These are phyloP conservation scores for Arothron firmamentum DNA, from an alignment of 2,113 vertebrate species.

Conservation along the genomic window DNA sequence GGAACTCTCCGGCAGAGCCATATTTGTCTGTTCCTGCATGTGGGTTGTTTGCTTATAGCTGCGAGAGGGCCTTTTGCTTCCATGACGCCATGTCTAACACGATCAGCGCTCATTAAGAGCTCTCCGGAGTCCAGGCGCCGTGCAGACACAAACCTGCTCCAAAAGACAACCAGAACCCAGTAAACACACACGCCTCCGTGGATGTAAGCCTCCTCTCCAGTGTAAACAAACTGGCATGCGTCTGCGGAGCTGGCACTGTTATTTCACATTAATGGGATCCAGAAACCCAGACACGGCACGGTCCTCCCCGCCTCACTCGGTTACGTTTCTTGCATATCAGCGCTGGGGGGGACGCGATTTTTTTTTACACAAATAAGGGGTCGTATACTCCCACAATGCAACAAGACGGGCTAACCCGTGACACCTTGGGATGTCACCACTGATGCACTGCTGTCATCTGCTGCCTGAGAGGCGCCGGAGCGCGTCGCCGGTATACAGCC, in stretches of 20 bases:
- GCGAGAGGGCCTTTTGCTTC: constrained; percentile 31
- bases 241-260: constrained; percentile 44
- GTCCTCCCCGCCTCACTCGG: not conserved
- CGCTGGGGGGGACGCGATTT: not conserved
- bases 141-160: constrained; percentile 51
- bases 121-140: constrained; percentile 52
- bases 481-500: constrained; percentile 15
- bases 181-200: constrained; percentile 43
- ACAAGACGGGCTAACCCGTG: constrained; percentile 48
- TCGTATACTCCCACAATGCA: constrained; percentile 31
- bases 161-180: constrained; percentile 50
- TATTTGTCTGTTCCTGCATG: no score
- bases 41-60: constrained; percentile 2
- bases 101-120: constrained; percentile 64
- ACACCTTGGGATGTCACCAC: constrained; percentile 19
- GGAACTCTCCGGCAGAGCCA: no score
- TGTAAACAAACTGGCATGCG: constrained; percentile 55
- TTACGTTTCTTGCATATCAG: not conserved
- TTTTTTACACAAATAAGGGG: constrained; percentile 9
- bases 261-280: constrained; percentile 32
- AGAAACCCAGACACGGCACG: constrained; percentile 15
- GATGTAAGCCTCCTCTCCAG: constrained; percentile 37
- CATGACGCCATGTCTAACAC: constrained; percentile 46
- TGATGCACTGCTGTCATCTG: constrained; percentile 23
- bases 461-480: constrained; percentile 17